These are phyloP conservation scores for Drosophila guanche DNA, from an alignment of 1,140 invertebrate genomes.

Conservation along the genomic window DNA sequence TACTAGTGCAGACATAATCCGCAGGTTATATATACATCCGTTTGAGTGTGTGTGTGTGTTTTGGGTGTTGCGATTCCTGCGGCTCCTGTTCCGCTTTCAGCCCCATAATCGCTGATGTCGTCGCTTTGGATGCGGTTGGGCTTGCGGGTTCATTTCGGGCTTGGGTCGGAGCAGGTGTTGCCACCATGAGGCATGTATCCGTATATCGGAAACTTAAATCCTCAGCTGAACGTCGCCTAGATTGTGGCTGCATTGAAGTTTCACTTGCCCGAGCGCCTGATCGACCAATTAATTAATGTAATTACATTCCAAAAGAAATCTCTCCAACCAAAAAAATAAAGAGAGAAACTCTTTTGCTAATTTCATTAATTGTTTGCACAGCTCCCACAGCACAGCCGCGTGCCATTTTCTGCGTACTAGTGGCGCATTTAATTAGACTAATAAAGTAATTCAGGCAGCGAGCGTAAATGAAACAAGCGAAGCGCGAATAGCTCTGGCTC, in stretches of 20 bases:
- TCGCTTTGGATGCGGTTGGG: conserved; percentile 32
- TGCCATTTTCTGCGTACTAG: conserved; percentile 63
- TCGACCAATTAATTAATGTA: conserved; percentile 46
- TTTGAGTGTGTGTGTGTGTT: conserved; percentile 25
- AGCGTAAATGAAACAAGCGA: conserved; percentile 58
- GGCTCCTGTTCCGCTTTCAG: conserved; percentile 33
- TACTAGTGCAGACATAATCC: conserved; percentile 59
- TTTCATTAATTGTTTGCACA: conserved; percentile 75
- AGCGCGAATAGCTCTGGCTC: conserved; percentile 31
- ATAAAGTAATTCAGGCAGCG: conserved; percentile 73
- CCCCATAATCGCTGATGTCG: conserved; percentile 56
- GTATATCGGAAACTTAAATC: conserved; percentile 1
- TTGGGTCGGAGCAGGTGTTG: conserved; percentile 13
- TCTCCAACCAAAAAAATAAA: conserved; percentile 10
- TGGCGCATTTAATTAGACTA: conserved; percentile 78
- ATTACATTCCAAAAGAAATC: conserved; percentile 34
- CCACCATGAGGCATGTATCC: conserved; percentile 11
- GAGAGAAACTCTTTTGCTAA: conserved; percentile 54
- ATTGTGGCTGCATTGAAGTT: conserved; percentile 29
- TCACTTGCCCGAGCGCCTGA: no score
- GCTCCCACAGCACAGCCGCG: conserved; percentile 28
- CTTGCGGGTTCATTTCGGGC: conserved; percentile 7
- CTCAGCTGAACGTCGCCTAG: conserved; percentile 31
- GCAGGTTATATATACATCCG: conserved; percentile 29
- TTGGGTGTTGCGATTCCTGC: conserved; percentile 1